Base-by-base conservation (phyloP, 2,888 invertebrate species). In the Lasiommata megera region DNA sequence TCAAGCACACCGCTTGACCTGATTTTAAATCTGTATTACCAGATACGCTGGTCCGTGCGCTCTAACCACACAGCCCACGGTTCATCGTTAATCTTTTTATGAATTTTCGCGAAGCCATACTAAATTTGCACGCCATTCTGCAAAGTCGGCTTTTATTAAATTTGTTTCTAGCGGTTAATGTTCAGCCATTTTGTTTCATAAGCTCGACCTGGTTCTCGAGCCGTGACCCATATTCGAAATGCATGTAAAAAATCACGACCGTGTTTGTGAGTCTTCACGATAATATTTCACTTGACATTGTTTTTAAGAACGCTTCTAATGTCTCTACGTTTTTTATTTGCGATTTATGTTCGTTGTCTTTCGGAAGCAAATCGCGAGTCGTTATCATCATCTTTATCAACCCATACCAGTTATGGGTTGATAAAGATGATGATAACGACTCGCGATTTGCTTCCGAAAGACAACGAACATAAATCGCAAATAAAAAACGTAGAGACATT, bases 141-240 rank as follows among this genome's bases (percentile, higher is more conserved):
- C 52, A 41, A 52, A 41, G 31, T 52, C 52, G 17, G 31, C 52
- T 41, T 52, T 52, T 52, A 52, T 52, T 52, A 52, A 52, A 52
- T 52, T 50, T 41, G 52, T 52, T 52, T 41, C 40, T 40, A 51
- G 51, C 51, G 38, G 51, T 51, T 51, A 51, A 51, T 40, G 40
- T 16, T 41, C 52, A 29, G 52, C 52, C 40, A 52, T 52, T 52
- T 52, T 52, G 52, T 52, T 52, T 41, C 50, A 56, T 48, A 16
- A 50, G 29, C 46, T 23, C 16, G 50, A 56, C 50, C 50, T 41
- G 16, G 43, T 43, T 41, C 18, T 14, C 34, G 50, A 43, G 43
- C n/a, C 36, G 50, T 28, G 40, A 50, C 48, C 48, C 50, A 41
- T 8, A 47, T 50, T 43, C 36, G 36, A 50, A 56, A 50, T 50